Evolutionary conservation across 1,140 invertebrate genomes (phyloP).

Genomic region (Microplitis demolitor): DNA sequence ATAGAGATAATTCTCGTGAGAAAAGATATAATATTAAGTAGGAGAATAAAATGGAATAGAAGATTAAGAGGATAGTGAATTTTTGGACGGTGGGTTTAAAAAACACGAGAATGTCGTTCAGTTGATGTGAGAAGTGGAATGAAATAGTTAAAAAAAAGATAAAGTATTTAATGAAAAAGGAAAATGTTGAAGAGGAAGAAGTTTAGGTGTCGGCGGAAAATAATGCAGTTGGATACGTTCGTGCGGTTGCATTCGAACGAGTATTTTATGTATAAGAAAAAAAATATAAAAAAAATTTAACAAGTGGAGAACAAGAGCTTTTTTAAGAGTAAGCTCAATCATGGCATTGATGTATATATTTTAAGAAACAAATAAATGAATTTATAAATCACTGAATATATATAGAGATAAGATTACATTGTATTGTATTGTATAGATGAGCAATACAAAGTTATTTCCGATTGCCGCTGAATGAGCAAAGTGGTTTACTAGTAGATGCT

Average conservation of each 20-base stretch:
- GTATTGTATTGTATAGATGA: too few species aligned
- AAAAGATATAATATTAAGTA: not conserved
- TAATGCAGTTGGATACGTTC: conserved; percentile 3
- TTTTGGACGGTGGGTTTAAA: conserved; percentile 5
- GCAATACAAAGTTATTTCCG: too few species aligned
- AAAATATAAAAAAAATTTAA: not conserved
- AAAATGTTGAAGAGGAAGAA: not conserved
- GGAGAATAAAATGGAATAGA: not conserved
- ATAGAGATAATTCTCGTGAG: not conserved
- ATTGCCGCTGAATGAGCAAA: too few species aligned
- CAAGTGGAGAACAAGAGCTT: not conserved
- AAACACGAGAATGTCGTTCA: conserved; percentile 16
- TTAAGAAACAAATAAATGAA: not conserved
- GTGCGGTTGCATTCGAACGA: conserved; percentile 18
- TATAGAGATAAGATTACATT: not conserved
- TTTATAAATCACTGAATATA: not conserved
- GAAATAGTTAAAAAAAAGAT: conserved; percentile 6
- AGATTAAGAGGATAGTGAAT: not conserved
- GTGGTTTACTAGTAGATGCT: not conserved
- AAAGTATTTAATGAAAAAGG: conserved; percentile 1
- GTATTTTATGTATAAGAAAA: not conserved
- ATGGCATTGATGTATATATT: too few species aligned
- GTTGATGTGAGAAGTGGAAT: not conserved
- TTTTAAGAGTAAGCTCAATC: not conserved
- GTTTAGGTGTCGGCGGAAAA: conserved; percentile 14